Evolutionary conservation across 2,113 vertebrate species (phyloP), one percentile per base, ranked within the genome.

Genomic region (Oreotrochilus melanogaster): DNA sequence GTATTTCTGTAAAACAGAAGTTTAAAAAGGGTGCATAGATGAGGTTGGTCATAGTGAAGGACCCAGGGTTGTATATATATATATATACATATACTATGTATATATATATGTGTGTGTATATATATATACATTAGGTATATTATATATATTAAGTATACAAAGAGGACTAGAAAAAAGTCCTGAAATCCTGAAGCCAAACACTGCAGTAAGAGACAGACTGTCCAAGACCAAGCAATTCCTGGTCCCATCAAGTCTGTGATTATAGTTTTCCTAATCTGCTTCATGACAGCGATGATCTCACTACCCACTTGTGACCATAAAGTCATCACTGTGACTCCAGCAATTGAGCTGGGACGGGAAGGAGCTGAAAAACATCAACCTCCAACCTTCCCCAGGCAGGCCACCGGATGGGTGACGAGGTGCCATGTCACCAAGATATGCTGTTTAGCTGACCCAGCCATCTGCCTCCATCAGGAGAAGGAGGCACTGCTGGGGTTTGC

Each of bases 211-310:
- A 94, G 80, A 87, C 65, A 75, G 45, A 25, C 67, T 65, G 82
- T 53, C 71, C 88, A 74, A 78, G 43, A 70, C 39, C 15, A 71
- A 87, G 82, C 39, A 90, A 74, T 88, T 88, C 93, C 95, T 23
- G 92, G 75, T 64, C 75, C 72, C 39, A 48, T 80, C 90, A 88
- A 51, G 43, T 62, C 93, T 88, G 69, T 83, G 92, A 96, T 94
- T 80, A 90, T 74, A 78, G 37, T 79, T 76, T 96, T 91, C 92
- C 82, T 73, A 82, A 78, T 61, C 88, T 74, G 60, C 65, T 78
- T 94, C 92, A 94, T 15, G 60, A 89, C 66, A 83, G 47, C 88
- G 79, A 94, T 95, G 92, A 96, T 81, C 95, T 96, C 93, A 95
- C 45, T 28, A 24, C 9, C 27, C 64, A 9, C 94, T 94, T 93